These are phyloP conservation scores for Auanema freiburgensis DNA, from an alignment of 2,888 invertebrate genomes.

Conservation along the genomic window DNA sequence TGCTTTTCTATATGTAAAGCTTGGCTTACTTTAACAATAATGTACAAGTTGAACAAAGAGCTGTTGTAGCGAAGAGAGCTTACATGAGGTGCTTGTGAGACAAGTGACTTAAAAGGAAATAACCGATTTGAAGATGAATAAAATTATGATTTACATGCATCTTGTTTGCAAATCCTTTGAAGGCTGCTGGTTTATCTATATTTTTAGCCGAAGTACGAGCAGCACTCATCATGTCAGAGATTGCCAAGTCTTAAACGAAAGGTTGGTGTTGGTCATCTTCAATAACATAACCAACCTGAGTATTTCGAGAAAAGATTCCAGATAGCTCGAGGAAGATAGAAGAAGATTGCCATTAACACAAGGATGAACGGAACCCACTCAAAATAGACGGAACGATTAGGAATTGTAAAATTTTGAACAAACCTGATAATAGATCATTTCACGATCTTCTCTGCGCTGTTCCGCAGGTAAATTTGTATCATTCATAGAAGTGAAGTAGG, in stretches of 20 bases:
- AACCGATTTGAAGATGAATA: too few species aligned
- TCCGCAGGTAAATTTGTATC: constrained; percentile 34
- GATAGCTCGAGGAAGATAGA: constrained; percentile 45
- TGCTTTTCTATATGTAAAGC: neutral
- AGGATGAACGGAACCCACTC: constrained; percentile 64
- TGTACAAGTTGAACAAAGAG: constrained; percentile 43
- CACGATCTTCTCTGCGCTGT: constrained; percentile 35
- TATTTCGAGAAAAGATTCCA: constrained; percentile 37
- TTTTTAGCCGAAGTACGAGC: constrained; percentile 21
- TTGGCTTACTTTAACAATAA: constrained; percentile 38
- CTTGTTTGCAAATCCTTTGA: too few species aligned
- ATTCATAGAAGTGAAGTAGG: constrained; percentile 64
- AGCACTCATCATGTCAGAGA: constrained; percentile 27
- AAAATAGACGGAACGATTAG: constrained; percentile 34
- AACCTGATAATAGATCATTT: constrained; percentile 57
- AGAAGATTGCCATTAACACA: constrained; percentile 50
- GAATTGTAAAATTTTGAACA: neutral
- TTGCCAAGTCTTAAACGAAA: constrained; percentile 20
- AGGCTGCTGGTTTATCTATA: neutral
- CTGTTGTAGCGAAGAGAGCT: constrained; percentile 14
- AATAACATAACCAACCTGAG: neutral
- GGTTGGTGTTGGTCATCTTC: neutral
- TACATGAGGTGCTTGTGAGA: neutral
- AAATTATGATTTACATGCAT: too few species aligned
- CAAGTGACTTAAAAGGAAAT: too few species aligned